Evolutionary conservation across 2,888 invertebrate species (phyloP).

Genomic region (Synanthedon formicaeformis): DNA sequence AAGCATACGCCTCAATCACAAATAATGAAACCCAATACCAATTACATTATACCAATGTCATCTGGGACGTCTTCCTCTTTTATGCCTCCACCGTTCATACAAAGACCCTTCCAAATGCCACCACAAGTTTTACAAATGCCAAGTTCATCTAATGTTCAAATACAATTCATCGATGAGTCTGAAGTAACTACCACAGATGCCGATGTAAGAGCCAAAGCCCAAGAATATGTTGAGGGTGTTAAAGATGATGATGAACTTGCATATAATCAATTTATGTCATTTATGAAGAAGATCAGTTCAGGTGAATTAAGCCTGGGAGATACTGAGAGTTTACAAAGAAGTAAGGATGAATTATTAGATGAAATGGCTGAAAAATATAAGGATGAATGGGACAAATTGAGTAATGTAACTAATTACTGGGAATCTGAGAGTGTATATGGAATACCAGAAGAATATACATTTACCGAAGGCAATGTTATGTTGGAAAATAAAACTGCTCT

Average conservation of each 20-base stretch:
- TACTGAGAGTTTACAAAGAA: constrained; percentile 42
- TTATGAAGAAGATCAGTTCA: constrained; percentile 82
- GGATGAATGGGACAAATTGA: constrained; percentile 84
- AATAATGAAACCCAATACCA: constrained; percentile 31
- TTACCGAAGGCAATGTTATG: constrained; percentile 90
- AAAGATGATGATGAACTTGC: constrained; percentile 77
- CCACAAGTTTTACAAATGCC: constrained; percentile 25
- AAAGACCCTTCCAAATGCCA: constrained; percentile 28
- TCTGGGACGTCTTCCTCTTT: constrained; percentile 41
- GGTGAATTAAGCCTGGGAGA: constrained; percentile 68
- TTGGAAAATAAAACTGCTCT: constrained; percentile 81
- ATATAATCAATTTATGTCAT: constrained; percentile 86
- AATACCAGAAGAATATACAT: constrained; percentile 77
- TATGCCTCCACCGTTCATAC: constrained; percentile 29
- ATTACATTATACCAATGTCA: constrained; percentile 26
- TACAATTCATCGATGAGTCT: constrained; percentile 51
- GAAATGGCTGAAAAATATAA: constrained; percentile 74
- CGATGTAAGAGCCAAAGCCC: constrained; percentile 66
- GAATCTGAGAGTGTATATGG: constrained; percentile 65
- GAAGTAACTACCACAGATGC: constrained; percentile 26
- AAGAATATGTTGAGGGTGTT: constrained; percentile 69
- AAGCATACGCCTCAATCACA: constrained; percentile 31
- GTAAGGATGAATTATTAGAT: constrained; percentile 50
- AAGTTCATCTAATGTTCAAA: constrained; percentile 36
- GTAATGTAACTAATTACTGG: constrained; percentile 77